Evolutionary conservation across 2,888 invertebrate genomes (phyloP).

Genomic region (Zygogramma bicolorata): DNA sequence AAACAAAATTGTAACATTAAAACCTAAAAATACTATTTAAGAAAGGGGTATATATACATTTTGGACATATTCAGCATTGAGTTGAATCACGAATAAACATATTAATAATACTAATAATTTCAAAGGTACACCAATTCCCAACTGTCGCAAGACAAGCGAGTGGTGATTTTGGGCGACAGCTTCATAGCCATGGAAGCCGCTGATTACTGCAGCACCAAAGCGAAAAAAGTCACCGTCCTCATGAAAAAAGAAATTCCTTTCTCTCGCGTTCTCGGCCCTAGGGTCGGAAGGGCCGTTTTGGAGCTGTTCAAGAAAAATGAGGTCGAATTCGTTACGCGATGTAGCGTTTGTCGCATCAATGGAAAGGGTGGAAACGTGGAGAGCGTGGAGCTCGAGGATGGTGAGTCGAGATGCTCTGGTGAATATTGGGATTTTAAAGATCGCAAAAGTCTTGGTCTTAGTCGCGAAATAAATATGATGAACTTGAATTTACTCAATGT

Average conservation of each 20-base stretch:
- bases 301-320: constrained; percentile 82
- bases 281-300: constrained; percentile 81
- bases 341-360: constrained; percentile 73
- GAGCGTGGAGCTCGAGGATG: constrained; percentile 79
- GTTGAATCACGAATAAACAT: too few species aligned
- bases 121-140: constrained; percentile 70
- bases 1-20: too few species aligned
- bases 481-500: too few species aligned
- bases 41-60: too few species aligned
- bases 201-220: constrained; percentile 80
- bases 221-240: constrained; percentile 84
- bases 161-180: constrained; percentile 90
- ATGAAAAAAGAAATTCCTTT: constrained; percentile 76
- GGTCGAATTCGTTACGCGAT: constrained; percentile 73
- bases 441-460: too few species aligned
- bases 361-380: constrained; percentile 74
- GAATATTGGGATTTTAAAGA: too few species aligned
- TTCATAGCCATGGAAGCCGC: constrained; percentile 96
- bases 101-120: too few species aligned
- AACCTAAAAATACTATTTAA: too few species aligned
- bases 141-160: constrained; percentile 76
- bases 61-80: too few species aligned
- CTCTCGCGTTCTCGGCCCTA: constrained; percentile 79
- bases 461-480: too few species aligned
- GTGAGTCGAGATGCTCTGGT: constrained; percentile 59